phyloP scores from a whole-genome alignment of 2,888 invertebrate species.

The Nowickia ferox region DNA sequence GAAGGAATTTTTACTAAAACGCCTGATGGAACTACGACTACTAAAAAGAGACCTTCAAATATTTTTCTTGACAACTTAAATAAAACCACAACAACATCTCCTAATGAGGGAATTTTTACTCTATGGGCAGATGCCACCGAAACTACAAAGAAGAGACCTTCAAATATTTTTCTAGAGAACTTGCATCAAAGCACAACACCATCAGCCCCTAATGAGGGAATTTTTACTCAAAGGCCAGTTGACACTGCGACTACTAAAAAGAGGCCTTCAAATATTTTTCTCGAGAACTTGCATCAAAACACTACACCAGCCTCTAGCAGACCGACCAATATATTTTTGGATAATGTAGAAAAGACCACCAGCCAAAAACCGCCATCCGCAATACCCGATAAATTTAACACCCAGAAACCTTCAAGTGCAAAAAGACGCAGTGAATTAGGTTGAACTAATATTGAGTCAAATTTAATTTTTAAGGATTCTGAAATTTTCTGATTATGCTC shows the following conservation, averaged over 20 bases:
- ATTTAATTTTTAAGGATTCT: not conserved
- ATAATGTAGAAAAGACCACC: slow-evolving; percentile 2
- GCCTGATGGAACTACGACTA: not conserved
- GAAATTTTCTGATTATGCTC: too few species aligned
- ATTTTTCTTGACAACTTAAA: slow-evolving; percentile 3
- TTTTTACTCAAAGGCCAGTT: not conserved
- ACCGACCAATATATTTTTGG: slow-evolving; percentile 5
- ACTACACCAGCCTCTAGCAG: slow-evolving; percentile 5
- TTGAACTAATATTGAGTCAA: slow-evolving; percentile 62
- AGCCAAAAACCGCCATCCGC: not conserved
- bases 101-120: not conserved
- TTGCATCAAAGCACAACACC: not conserved
- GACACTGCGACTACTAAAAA: not conserved
- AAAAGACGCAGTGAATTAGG: slow-evolving; percentile 75
- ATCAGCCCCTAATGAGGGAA: too few species aligned
- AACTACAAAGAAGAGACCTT: not conserved
- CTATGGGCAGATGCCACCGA: too few species aligned
- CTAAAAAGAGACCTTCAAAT: not conserved
- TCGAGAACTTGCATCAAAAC: not conserved
- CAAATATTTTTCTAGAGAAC: not conserved
- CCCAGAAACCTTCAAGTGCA: not conserved
- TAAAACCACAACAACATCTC: not conserved
- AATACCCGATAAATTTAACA: slow-evolving; percentile 5
- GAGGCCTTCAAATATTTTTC: slow-evolving; percentile 15
- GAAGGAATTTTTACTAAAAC: not conserved